phyloP scores from a whole-genome alignment of 2,888 invertebrate species.

The Sphaeridia pumilis region DNA sequence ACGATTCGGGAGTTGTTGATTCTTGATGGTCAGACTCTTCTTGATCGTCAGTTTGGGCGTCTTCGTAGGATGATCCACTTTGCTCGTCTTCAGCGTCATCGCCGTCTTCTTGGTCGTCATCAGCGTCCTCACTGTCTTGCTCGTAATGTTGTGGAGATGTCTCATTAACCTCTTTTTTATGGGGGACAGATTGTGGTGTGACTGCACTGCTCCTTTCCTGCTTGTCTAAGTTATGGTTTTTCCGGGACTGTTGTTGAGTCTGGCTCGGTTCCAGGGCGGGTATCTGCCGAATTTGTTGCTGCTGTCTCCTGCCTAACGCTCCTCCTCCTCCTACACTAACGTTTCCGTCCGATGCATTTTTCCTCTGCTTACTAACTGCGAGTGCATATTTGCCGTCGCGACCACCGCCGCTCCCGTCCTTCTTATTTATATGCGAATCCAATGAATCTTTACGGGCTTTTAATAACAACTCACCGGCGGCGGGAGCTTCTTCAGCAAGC shows the following conservation, averaged over 20 bases:
- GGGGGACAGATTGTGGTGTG: too few relatives aligned
- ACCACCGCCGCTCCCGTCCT: too few relatives aligned
- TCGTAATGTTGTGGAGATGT: slow-evolving; percentile 5
- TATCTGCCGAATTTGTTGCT: background rate
- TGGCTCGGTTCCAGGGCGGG: too few relatives aligned
- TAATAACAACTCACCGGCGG: slow-evolving; percentile 36
- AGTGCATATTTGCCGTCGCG: background rate
- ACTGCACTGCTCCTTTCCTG: background rate
- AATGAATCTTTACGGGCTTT: slow-evolving; percentile 35
- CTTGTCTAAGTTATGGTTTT: background rate
- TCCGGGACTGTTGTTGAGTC: background rate
- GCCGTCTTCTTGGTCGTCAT: slow-evolving; percentile 7
- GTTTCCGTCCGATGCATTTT: background rate
- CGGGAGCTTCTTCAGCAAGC: slow-evolving; percentile 17
- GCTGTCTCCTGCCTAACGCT: background rate
- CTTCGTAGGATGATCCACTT: slow-evolving; percentile 6
- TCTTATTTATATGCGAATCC: slow-evolving; percentile 21
- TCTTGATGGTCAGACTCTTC: background rate
- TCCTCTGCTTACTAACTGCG: background rate
- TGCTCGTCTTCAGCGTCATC: slow-evolving; percentile 4
- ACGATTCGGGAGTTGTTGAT: background rate
- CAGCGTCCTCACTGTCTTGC: slow-evolving; percentile 7
- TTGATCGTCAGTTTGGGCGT: background rate
- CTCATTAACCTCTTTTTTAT: slow-evolving; percentile 12
- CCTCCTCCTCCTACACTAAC: background rate